phyloP scores from a whole-genome alignment of 2,888 invertebrate genomes.

The Ormia ochracea region DNA sequence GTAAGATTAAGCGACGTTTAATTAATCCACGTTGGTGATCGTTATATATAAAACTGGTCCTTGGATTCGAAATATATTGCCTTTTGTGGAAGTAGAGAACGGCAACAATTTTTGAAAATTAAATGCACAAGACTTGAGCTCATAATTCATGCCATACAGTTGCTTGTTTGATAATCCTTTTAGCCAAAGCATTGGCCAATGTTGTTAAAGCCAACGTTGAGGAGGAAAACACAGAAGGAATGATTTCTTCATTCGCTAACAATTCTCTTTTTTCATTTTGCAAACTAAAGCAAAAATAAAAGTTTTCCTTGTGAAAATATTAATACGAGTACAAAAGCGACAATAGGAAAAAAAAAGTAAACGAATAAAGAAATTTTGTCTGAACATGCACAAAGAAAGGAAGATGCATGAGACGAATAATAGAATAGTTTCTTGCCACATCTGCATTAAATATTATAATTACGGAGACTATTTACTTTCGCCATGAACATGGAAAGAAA shows the following conservation, averaged over 20 bases:
- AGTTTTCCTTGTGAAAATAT: constrained; percentile 35
- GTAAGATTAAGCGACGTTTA: too few species aligned
- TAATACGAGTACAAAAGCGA: constrained; percentile 22
- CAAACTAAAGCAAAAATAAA: constrained; percentile 51
- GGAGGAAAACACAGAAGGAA: neutral
- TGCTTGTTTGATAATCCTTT: constrained; percentile 60
- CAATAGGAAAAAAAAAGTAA: neutral
- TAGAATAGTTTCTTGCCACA: constrained; percentile 60
- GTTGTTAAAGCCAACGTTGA: constrained; percentile 33
- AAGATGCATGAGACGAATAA: constrained; percentile 18
- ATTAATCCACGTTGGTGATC: too few species aligned
- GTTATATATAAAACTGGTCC: neutral
- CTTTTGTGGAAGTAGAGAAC: neutral
- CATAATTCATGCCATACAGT: constrained; percentile 62
- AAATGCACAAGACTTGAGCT: constrained; percentile 39
- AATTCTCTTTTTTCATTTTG: constrained; percentile 40
- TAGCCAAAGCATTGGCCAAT: constrained; percentile 32
- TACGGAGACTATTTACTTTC: constrained; percentile 62
- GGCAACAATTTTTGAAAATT: neutral
- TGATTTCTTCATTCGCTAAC: neutral
- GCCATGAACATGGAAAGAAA: constrained; percentile 32
- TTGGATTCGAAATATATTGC: neutral
- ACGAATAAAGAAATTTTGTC: constrained; percentile 15
- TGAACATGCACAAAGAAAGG: constrained; percentile 25
- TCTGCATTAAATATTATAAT: constrained; percentile 66